Percentiles rank a stretch among this genome's conserved stretches.
Evolutionary conservation across 2,888 invertebrate genomes (phyloP).

Genomic region (Leptura quadrifasciata): DNA sequence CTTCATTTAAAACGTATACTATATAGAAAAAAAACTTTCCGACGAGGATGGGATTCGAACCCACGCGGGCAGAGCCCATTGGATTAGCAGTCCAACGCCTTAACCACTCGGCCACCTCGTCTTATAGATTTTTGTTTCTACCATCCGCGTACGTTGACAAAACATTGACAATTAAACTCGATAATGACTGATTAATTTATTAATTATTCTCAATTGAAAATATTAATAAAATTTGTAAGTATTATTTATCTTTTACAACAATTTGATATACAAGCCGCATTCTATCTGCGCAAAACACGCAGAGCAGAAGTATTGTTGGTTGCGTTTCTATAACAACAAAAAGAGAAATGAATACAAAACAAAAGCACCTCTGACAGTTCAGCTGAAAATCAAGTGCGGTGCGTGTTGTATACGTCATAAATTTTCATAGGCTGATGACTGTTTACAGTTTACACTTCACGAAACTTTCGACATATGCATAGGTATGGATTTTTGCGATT

Average conservation of each 20-base stretch:
- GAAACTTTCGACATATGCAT: constrained; percentile 37
- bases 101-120: constrained; percentile 81
- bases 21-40: constrained; percentile 45
- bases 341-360: constrained; percentile 55
- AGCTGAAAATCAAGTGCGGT: constrained; percentile 50
- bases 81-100: constrained; percentile 81
- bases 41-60: constrained; percentile 79
- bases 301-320: constrained; percentile 33
- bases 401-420: constrained; percentile 52
- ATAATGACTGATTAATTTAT: not conserved
- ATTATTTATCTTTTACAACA: not conserved
- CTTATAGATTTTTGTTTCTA: constrained; percentile 63
- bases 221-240: not conserved
- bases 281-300: constrained; percentile 7
- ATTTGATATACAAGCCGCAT: not conserved
- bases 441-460: constrained; percentile 19
- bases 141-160: not conserved
- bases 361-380: constrained; percentile 52
- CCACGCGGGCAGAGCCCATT: constrained; percentile 80
- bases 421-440: constrained; percentile 31
- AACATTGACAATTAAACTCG: not conserved
- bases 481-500: constrained; percentile 37
- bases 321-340: constrained; percentile 51
- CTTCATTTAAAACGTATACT: no score
- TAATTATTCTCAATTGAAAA: not conserved